Conservation (phyloP, 2,113 vertebrate genomes). For the Bubo scandiacus region DNA sequence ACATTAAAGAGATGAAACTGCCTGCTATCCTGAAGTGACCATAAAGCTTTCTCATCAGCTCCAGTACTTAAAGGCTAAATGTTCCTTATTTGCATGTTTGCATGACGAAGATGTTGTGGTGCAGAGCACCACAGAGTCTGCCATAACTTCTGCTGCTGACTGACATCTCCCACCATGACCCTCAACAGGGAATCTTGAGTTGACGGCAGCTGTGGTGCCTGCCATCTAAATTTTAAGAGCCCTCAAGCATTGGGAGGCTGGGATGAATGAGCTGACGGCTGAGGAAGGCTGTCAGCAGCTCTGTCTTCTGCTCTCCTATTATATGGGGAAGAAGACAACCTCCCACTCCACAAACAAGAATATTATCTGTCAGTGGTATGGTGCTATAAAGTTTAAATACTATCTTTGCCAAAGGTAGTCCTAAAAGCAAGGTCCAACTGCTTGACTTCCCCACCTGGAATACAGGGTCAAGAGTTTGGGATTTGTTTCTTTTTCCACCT, state of each 20-base stretch:
- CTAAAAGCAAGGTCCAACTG: neutral
- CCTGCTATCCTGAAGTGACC: neutral
- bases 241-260: neutral
- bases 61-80: neutral
- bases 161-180: neutral
- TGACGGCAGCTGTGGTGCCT: neutral
- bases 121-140: neutral
- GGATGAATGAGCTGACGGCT: neutral
- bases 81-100: neutral
- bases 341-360: neutral
- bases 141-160: neutral
- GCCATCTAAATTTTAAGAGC: neutral
- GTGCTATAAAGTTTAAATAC: neutral
- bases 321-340: neutral
- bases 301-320: neutral
- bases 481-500: rapidly evolving
- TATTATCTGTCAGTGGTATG: neutral
- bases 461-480: neutral
- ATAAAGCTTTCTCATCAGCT: neutral
- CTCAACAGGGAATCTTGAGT: neutral
- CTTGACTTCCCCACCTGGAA: neutral
- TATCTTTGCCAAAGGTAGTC: neutral
- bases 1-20: neutral
- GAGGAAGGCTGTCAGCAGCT: neutral
- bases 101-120: neutral